Evolutionary conservation across 1,140 invertebrate genomes (phyloP).

Genomic region (Drosophila repletoides): DNA sequence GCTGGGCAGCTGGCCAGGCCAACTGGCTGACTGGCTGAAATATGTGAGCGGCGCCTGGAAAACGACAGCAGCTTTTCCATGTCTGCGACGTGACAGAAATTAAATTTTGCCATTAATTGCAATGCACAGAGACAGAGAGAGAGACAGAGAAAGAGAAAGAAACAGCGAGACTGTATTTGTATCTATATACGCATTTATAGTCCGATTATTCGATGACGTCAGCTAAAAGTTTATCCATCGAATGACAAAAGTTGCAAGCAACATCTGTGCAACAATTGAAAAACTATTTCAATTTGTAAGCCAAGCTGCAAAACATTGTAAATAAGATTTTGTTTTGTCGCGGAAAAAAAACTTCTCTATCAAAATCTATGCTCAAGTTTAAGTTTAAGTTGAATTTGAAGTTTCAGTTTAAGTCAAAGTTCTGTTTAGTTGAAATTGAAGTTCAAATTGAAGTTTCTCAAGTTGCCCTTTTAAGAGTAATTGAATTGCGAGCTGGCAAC

Average conservation of each 20-base stretch:
- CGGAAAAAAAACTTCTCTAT: slow-evolving; percentile 25
- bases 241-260: slow-evolving; percentile 31
- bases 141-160: too few relatives aligned
- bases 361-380: slow-evolving; percentile 10
- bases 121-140: too few relatives aligned
- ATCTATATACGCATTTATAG: background rate
- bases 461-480: slow-evolving; percentile 6
- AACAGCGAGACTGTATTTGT: background rate
- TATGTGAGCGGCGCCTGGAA: slow-evolving; percentile 14
- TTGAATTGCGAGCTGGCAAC: slow-evolving; percentile 9
- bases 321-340: slow-evolving; percentile 34
- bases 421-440: background rate
- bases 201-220: slow-evolving; percentile 12
- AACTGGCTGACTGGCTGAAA: background rate
- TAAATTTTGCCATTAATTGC: slow-evolving; percentile 64
- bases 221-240: slow-evolving; percentile 23
- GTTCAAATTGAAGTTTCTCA: slow-evolving; percentile 14
- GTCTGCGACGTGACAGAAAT: slow-evolving; percentile 68
- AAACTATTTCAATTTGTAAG: slow-evolving; percentile 71
- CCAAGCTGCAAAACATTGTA: slow-evolving; percentile 26
- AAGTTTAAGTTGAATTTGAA: background rate
- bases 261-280: slow-evolving; percentile 41
- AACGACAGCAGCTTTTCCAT: slow-evolving; percentile 21
- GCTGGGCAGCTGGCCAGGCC: too few relatives aligned
- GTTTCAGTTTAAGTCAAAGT: slow-evolving; percentile 6